Percentiles rank a stretch among this genome's conserved stretches.
These are phyloP conservation scores for Pseudomyrmex gracilis DNA, from an alignment of 1,140 invertebrate species.

Conservation along the genomic window DNA sequence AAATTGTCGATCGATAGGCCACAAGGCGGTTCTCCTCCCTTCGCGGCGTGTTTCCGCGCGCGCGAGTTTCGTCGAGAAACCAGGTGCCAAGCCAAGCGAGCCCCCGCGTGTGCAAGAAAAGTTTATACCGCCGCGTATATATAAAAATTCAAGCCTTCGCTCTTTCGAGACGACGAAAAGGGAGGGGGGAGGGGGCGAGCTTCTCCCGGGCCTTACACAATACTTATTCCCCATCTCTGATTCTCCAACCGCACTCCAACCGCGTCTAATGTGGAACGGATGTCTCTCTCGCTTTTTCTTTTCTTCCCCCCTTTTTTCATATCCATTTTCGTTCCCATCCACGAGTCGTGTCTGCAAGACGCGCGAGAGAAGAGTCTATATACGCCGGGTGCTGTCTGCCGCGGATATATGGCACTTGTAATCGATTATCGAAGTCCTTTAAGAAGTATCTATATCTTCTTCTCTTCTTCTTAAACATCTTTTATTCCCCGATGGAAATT, in stretches of 20 bases:
- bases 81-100: conserved; percentile 5
- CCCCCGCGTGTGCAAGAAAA: conserved; percentile 16
- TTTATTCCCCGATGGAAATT: conserved; percentile 35
- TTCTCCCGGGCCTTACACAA: background rate
- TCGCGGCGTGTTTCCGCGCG: conserved; percentile 7
- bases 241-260: conserved; percentile 5
- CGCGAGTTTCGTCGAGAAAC: conserved; percentile 10
- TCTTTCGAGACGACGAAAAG: conserved; percentile 13
- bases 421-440: conserved; percentile 67
- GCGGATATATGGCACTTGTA: conserved; percentile 33
- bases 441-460: conserved; percentile 50
- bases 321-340: conserved; percentile 15
- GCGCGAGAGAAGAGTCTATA: background rate
- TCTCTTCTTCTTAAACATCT: conserved; percentile 34
- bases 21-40: background rate
- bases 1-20: conserved; percentile 50
- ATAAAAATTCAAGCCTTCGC: conserved; percentile 42
- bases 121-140: conserved; percentile 20
- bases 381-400: background rate
- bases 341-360: background rate
- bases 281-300: background rate
- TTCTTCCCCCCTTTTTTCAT: background rate
- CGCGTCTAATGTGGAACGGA: background rate
- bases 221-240: background rate
- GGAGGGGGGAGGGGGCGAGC: no score